Conservation (phyloP, 2,113 vertebrate species). For the Garra rufa region DNA sequence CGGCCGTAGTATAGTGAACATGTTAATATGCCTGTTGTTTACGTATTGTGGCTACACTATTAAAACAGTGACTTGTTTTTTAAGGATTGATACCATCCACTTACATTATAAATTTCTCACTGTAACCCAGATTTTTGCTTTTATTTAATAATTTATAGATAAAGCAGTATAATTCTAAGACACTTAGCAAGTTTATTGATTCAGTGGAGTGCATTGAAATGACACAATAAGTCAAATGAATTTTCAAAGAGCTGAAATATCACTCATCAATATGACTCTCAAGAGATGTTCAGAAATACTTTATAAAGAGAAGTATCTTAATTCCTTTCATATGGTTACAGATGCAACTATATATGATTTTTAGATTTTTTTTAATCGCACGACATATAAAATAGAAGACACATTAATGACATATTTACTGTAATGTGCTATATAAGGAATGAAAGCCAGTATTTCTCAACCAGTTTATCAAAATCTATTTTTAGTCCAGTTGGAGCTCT, state of each 20-base stretch:
- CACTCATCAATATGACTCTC: background rate
- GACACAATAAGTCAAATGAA: background rate
- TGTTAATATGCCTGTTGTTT: no score
- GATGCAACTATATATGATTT: background rate
- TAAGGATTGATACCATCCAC: background rate
- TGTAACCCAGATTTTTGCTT: background rate
- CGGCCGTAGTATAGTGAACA: no score
- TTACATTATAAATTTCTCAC: background rate
- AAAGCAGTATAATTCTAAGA: background rate
- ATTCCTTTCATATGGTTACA: background rate
- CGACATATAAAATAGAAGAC: background rate
- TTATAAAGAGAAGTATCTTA: background rate
- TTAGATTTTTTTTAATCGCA: background rate
- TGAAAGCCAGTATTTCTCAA: slow-evolving; percentile 4
- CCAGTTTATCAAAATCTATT: background rate
- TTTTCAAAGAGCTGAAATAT: slow-evolving; percentile 6
- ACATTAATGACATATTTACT: background rate
- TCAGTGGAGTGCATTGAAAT: background rate
- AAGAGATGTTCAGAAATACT: background rate
- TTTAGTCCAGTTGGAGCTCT: background rate
- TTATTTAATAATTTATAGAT: background rate
- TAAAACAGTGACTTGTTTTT: background rate
- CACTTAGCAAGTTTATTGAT: background rate
- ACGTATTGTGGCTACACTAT: background rate
- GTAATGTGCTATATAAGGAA: background rate